Evolutionary conservation across 2,888 invertebrate genomes (phyloP).

Genomic region (Tetragonisca angustula): DNA sequence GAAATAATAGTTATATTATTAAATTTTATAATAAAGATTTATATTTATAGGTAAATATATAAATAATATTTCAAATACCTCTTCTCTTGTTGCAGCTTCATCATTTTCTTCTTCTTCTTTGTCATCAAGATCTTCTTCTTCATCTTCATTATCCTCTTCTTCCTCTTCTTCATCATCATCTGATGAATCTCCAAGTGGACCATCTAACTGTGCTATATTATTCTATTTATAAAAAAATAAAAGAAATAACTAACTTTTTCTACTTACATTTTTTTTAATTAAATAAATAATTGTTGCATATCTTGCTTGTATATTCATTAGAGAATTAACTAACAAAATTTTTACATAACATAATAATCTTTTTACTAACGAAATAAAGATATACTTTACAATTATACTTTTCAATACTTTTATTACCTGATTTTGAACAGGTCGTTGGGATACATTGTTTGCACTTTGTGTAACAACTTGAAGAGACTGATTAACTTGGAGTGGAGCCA

Average conservation of each 20-base stretch:
- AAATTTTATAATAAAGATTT: not conserved
- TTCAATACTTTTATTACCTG: slow-evolving; percentile 67
- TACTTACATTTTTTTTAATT: not conserved
- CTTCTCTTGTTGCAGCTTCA: slow-evolving; percentile 81
- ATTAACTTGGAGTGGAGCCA: slow-evolving; percentile 79
- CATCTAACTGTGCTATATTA: slow-evolving; percentile 86
- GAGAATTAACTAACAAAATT: not conserved
- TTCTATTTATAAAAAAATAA: slow-evolving; percentile 66
- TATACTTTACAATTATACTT: not conserved
- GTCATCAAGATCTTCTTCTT: slow-evolving; percentile 85
- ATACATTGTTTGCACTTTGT: slow-evolving; percentile 73
- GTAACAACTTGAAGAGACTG: slow-evolving; percentile 78
- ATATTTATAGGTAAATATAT: no score
- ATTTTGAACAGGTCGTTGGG: slow-evolving; percentile 75
- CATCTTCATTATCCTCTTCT: slow-evolving; percentile 85
- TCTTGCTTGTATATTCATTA: not conserved
- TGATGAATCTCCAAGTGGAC: slow-evolving; percentile 88
- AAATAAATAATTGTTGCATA: not conserved
- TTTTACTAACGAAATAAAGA: not conserved
- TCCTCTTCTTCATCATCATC: slow-evolving; percentile 93
- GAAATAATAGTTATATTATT: slow-evolving; percentile 40
- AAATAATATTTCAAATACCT: slow-evolving; percentile 69
- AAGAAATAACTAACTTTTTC: not conserved
- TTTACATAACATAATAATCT: not conserved
- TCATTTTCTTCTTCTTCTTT: slow-evolving; percentile 84